phyloP scores from a whole-genome alignment of 2,888 invertebrate genomes.

The Colostygia pectinataria region DNA sequence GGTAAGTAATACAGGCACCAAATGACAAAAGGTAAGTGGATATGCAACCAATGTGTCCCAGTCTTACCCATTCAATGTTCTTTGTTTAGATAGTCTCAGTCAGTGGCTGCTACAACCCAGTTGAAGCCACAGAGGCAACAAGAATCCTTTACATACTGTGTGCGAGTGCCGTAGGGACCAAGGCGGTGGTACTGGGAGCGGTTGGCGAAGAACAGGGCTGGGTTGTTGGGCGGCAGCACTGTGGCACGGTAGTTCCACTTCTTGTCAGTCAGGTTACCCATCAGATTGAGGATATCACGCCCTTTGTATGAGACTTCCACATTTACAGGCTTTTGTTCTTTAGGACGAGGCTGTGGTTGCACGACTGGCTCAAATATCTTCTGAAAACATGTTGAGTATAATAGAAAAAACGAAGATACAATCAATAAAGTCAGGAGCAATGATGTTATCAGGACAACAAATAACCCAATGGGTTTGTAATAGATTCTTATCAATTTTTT shows the following conservation, averaged over 20 bases:
- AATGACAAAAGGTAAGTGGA: constrained; percentile 54
- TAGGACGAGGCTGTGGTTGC: constrained; percentile 73
- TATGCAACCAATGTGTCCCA: constrained; percentile 73
- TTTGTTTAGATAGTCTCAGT: constrained; percentile 71
- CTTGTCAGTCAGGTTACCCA: constrained; percentile 77
- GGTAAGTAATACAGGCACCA: constrained; percentile 46
- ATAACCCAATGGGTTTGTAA: too few relatives aligned
- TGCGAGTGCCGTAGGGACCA: constrained; percentile 79
- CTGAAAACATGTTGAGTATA: constrained; percentile 49
- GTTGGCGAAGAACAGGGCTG: constrained; percentile 83
- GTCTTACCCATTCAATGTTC: constrained; percentile 60
- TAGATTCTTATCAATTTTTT: not conserved
- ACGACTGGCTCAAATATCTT: constrained; percentile 73
- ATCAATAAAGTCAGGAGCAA: too few relatives aligned
- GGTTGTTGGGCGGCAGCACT: constrained; percentile 80
- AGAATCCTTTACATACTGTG: constrained; percentile 82
- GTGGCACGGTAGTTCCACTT: constrained; percentile 82
- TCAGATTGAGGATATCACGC: constrained; percentile 84
- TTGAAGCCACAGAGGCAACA: constrained; percentile 79
- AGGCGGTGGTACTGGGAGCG: constrained; percentile 85
- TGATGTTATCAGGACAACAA: too few relatives aligned
- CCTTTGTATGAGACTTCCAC: constrained; percentile 76
- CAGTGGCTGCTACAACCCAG: constrained; percentile 76
- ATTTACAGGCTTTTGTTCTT: constrained; percentile 62
- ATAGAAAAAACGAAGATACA: not conserved